These are phyloP conservation scores for Guaruba guarouba DNA, from an alignment of 2,113 vertebrate species.

Conservation along the genomic window DNA sequence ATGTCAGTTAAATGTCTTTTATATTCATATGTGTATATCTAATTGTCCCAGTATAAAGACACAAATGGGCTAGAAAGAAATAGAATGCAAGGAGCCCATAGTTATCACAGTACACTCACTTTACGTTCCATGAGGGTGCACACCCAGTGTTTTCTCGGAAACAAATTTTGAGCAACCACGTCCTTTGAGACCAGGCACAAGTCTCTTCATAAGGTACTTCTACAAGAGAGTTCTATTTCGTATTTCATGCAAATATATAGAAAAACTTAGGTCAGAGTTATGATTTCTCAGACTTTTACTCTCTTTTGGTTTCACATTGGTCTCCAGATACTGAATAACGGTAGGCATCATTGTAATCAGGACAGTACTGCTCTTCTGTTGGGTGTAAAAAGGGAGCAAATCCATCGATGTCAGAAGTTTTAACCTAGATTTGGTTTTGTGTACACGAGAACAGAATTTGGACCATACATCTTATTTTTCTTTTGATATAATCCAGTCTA, in stretches of 20 bases:
- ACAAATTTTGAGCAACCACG: background rate
- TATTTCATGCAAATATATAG: background rate
- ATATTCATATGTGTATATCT: rapidly evolving
- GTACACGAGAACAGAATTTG: slow-evolving; percentile 2
- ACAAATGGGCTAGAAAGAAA: background rate
- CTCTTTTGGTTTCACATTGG: background rate
- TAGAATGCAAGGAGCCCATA: background rate
- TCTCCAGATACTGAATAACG: background rate
- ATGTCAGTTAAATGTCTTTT: background rate
- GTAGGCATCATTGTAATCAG: background rate
- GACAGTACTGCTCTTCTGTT: background rate
- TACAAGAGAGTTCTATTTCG: background rate
- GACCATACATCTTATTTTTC: slow-evolving; percentile 14
- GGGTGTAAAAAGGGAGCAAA: slow-evolving; percentile 1
- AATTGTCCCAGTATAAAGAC: background rate
- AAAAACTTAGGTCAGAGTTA: background rate
- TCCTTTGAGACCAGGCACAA: background rate
- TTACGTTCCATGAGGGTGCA: background rate
- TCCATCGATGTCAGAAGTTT: background rate
- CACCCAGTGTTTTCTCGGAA: background rate
- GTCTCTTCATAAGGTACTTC: background rate
- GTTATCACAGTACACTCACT: background rate
- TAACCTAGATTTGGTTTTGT: slow-evolving; percentile 12
- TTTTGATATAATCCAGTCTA: slow-evolving; percentile 30
- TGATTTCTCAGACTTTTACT: background rate